Base-by-base conservation (phyloP, 2,797 vertebrate species). In the Microctenopoma stevenorrisi region DNA sequence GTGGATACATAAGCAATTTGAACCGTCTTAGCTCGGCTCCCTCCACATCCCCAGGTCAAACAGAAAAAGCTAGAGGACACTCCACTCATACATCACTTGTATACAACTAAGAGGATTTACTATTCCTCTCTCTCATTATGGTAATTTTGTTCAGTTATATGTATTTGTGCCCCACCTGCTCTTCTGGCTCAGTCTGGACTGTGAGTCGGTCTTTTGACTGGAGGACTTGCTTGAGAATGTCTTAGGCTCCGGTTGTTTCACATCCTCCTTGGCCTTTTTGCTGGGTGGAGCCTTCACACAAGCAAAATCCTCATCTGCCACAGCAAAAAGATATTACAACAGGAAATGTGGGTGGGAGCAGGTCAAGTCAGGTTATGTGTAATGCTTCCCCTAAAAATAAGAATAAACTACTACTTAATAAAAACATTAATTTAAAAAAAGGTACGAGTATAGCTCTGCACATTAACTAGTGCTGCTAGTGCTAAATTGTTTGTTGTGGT, bases 291-390 rank as follows among this genome's bases (percentile, higher is more conserved):
- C 87, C 68, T 87, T 91, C 54, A 73, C 57, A 64, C 71, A 79
- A 22, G 94, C 91, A 91, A 98, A 98, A 82, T 98, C 97, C 58
- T 97, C 96, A 90, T 96, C 96, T 94, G 84, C 56, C 38, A 66
- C n/a, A 49, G 37, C 43, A 82, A 5, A 37, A 60, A 38, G 16
- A 51, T 11, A 68, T 2, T 60, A 16, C 11, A 73, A 1, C 4
- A 33, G 48, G 42, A 68, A 4, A 28, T 9, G 7, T 48, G 66
- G 13, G n/a, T 63, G 28, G 60, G 10, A 47, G 2, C 16, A 33
- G 8, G 33, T 8, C 15, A 7, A 15, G 6, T 50, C 7, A 28
- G 5, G n/a, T 4, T 42, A 5, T 43, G 37, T 51, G 22, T 38
- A 14, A 62, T 22, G 7, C n/a, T 33, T 43, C 7, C 37, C 15